A percentile compares a stretch with the other conserved stretches of the same genome.
phyloP scores from a whole-genome alignment of 2,888 invertebrate species.

The Balanococcus diminutus region DNA sequence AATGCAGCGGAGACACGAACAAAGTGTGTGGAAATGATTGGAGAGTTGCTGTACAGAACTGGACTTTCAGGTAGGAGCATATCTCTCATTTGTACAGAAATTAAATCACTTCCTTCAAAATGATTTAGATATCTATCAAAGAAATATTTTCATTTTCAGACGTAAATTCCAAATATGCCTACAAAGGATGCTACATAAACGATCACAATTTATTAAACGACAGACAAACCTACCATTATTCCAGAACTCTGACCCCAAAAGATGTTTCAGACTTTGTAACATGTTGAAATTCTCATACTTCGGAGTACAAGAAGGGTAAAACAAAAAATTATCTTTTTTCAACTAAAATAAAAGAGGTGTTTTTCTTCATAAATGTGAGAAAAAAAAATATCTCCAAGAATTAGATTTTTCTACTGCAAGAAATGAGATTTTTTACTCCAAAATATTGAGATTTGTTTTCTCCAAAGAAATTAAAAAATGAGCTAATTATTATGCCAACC shows the following conservation, averaged over 20 bases:
- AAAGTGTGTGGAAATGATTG: constrained; percentile 58
- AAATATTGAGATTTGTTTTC: too few relatives aligned
- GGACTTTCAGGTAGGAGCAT: constrained; percentile 56
- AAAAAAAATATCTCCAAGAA: too few relatives aligned
- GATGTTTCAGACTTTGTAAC: constrained; percentile 54
- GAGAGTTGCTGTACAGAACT: constrained; percentile 58
- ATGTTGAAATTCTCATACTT: constrained; percentile 52
- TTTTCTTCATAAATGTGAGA: too few relatives aligned
- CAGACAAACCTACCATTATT: constrained; percentile 32
- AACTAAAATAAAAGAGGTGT: too few relatives aligned
- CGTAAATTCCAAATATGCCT: not conserved
- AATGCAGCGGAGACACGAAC: constrained; percentile 57
- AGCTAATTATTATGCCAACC: too few relatives aligned
- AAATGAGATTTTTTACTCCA: too few relatives aligned
- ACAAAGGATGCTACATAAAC: constrained; percentile 53
- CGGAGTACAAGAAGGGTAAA: constrained; percentile 53
- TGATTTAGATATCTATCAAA: not conserved
- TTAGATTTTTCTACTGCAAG: too few relatives aligned
- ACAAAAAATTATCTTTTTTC: not conserved
- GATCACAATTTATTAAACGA: constrained; percentile 38
- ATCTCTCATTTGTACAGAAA: not conserved
- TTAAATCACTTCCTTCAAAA: not conserved
- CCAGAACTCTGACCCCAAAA: constrained; percentile 44
- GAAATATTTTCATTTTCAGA: not conserved
- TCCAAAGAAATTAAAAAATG: too few relatives aligned